Percentiles rank a stretch among this genome's conserved stretches.
phyloP scores from a whole-genome alignment of 2,797 vertebrate genomes.

The Odontamblyopus lacepedii region DNA sequence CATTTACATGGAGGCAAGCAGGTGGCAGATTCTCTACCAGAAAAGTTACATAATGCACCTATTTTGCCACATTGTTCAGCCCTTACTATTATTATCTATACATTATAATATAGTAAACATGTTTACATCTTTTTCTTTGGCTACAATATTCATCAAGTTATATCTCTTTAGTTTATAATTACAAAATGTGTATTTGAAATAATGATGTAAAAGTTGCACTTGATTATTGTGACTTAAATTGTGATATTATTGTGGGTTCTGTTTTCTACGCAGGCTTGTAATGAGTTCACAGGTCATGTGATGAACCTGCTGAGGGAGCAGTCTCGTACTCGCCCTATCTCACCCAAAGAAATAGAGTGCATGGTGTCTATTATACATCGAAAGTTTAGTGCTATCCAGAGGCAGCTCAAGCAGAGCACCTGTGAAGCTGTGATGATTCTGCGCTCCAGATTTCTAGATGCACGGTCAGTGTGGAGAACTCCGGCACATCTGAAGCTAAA shows the following conservation, averaged over 20 bases:
- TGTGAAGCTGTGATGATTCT: conserved; percentile 95
- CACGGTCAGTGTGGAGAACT: conserved; percentile 76
- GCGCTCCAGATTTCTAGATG: conserved; percentile 90
- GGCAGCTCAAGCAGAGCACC: conserved; percentile 94
- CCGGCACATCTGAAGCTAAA: no score
- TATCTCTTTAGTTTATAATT: not conserved
- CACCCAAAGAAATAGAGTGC: conserved; percentile 91
- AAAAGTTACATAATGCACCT: no score
- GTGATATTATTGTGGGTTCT: no score
- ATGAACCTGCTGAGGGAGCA: conserved; percentile 95
- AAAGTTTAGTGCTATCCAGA: conserved; percentile 95
- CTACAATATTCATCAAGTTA: not conserved
- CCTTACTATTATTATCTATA: no score
- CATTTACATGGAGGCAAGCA: no score
- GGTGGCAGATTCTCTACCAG: no score
- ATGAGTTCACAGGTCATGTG: conserved; percentile 92
- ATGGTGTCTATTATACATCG: conserved; percentile 95
- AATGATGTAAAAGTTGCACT: not conserved
- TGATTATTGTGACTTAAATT: no score
- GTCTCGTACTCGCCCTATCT: conserved; percentile 90
- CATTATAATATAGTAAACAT: no score
- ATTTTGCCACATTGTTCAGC: no score
- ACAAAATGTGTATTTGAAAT: not conserved
- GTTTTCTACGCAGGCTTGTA: conserved; percentile 81
- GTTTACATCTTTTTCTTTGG: no score